Percentiles rank a stretch among this genome's conserved stretches.
Conservation (phyloP, 2,113 vertebrate genomes). For the Cyprinodon variegatus region DNA sequence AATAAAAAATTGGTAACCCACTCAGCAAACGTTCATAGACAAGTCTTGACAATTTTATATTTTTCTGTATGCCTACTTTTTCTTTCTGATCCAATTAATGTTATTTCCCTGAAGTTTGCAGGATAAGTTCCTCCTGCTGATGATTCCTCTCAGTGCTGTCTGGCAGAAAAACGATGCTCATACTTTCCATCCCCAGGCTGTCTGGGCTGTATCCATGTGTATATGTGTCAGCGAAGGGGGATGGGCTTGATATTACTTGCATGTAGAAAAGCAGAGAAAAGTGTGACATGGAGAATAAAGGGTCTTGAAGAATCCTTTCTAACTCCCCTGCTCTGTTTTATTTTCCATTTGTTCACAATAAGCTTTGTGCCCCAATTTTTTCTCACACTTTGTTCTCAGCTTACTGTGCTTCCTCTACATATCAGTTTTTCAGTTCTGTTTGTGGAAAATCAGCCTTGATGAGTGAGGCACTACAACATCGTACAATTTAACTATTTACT, state of each 20-base stretch:
- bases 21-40: not conserved
- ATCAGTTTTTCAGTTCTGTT: not conserved
- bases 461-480: not conserved
- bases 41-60: not conserved
- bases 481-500: not conserved
- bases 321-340: constrained; percentile 37
- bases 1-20: not conserved
- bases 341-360: constrained; percentile 58
- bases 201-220: constrained; percentile 44
- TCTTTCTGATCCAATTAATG: not conserved
- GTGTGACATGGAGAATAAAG: constrained; percentile 47
- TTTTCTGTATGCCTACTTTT: not conserved
- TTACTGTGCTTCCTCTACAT: not conserved
- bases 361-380: constrained; percentile 32
- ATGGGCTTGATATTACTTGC: constrained; percentile 63
- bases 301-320: constrained; percentile 59
- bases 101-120: not conserved
- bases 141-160: constrained; percentile 62
- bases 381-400: not conserved
- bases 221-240: constrained; percentile 48
- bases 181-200: constrained; percentile 72
- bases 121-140: constrained; percentile 52
- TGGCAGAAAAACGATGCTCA: constrained; percentile 65
- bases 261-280: constrained; percentile 56
- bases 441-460: not conserved